phyloP scores from a whole-genome alignment of 2,113 vertebrate genomes.

The Vanacampus margaritifer region DNA sequence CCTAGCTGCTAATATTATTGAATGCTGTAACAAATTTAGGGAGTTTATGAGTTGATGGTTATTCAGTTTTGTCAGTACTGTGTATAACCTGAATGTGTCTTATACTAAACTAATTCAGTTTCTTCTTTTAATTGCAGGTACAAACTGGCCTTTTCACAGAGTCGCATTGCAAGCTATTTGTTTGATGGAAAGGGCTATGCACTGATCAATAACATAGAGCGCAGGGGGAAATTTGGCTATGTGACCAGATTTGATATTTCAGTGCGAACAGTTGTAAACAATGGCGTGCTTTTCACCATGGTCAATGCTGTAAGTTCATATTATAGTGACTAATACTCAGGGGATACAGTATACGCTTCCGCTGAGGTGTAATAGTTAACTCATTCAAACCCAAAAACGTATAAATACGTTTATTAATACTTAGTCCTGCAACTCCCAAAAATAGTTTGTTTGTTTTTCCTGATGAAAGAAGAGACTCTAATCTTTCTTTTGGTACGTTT shows the following conservation, averaged over 20 bases:
- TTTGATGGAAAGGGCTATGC: conserved; percentile 94
- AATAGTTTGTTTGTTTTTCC: no score
- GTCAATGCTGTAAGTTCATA: conserved; percentile 81
- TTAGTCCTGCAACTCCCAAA: no score
- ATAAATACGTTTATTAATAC: no score
- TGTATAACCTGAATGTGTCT: background rate
- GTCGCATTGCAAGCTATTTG: conserved; percentile 88
- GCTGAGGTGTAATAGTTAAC: background rate
- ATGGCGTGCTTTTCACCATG: conserved; percentile 87
- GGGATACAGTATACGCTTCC: background rate
- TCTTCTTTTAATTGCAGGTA: conserved; percentile 67
- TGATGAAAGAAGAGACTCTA: no score
- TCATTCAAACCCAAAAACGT: no score
- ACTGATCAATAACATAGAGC: conserved; percentile 85
- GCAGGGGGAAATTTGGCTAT: conserved; percentile 77
- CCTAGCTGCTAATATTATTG: background rate
- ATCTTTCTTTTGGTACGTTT: no score
- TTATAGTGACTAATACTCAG: background rate
- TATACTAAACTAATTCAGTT: background rate
- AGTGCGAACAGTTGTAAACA: conserved; percentile 85
- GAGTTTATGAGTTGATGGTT: background rate
- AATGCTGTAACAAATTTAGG: background rate
- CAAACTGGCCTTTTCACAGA: conserved; percentile 94
- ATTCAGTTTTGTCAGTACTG: background rate
- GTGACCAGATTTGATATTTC: conserved; percentile 95